Base-by-base conservation (phyloP, 2,888 invertebrate species). In the Melinopterus prodromus region DNA sequence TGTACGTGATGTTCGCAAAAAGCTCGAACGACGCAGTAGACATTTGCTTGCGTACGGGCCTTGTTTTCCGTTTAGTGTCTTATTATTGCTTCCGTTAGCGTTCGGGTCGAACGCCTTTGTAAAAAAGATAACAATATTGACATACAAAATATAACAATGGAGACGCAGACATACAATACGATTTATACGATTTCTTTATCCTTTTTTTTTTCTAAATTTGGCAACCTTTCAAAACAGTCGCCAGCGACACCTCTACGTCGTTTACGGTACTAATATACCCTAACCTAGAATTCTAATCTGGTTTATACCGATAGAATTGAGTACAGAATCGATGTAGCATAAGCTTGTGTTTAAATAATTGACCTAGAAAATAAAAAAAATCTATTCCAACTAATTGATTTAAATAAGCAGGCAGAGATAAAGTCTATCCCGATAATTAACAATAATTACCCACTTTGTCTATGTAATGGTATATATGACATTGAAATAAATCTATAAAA, bases 121-220 rank as follows among this genome's bases (percentile, higher is more conserved):
- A 80, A 38, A 79, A 80, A 78, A 77, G 80, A 79, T 79, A 81
- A 83, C 80, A 82, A 82, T 82, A 82, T 79, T 82, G 80, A 82
- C 83, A 82, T 82, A 77, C 78, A 82, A 80, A 81, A 79, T 80
- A 82, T 82, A 81, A 83, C 82, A 83, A 83, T 83, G 83, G 82
- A 82, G 84, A 77, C 80, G 80, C 81, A 84, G 82, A 87, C 12
- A 88, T 88, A 81, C 87, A 89, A 80, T 79, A 83, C 79, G 77
- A 80, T 80, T 76, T 77, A 70, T 71, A 74, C 79, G 69, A 69
- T 70, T 80, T 77, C 79, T 78, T 82, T 77, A 26, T 77, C 71
- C 77, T 38, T 79, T 79, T 77, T 81, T 80, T 75, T 80, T 77
- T 80, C 80, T 82, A 83, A 80, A 82, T 81, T 82, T 83, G 83